Evolutionary conservation across 1,140 invertebrate species (phyloP), one percentile per base, ranked within the genome.

Genomic region (Musca vetustissima): DNA sequence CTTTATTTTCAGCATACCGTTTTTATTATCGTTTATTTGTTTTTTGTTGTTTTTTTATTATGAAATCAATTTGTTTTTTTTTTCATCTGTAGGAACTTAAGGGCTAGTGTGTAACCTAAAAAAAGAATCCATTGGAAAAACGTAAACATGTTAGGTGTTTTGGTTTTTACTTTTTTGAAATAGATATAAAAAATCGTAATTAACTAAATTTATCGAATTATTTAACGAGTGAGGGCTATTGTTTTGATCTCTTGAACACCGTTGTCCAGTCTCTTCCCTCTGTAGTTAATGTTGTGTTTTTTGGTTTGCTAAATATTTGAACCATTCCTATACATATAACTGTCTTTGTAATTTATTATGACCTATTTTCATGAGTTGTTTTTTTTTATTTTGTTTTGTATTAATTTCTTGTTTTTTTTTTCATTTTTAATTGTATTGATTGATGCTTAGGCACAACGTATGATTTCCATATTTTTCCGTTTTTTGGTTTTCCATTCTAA

Each of bases 361-460:
- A 11, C 11, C 36, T 43, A 43, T 43, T 13, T 43, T 43, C 36
- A 59, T 59, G 13, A 59, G 28, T n/a, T 28, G 28, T 32, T 15
- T 59, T 59, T 28, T 7, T 59, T 15, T 8, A 32, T 59, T 24
- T 14, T 13, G 22, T 25, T 55, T 55, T 25, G 14, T 55, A 55
- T n/a, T 57, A n/a, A n/a, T n/a, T n/a, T n/a, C n/a, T n/a, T n/a
- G n/a, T 24, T 32, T 2, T 59, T 59, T 15, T 59, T 59, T 59
- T 28, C 9, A 14, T 17, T 59, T 28, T 59, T n/a, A 32, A 17
- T 59, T 59, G 25, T 59, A 59, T 59, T 59, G 55, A 59, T 59
- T 59, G 55, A 59, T 59, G 55, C 55, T 59, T 59, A 59, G 55
- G 55, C 55, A 59, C 55, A 59, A 59, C 55, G 55, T 59, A 59